Evolutionary conservation across 1,140 invertebrate species (phyloP).

Genomic region (Coenobita brevimanus): DNA sequence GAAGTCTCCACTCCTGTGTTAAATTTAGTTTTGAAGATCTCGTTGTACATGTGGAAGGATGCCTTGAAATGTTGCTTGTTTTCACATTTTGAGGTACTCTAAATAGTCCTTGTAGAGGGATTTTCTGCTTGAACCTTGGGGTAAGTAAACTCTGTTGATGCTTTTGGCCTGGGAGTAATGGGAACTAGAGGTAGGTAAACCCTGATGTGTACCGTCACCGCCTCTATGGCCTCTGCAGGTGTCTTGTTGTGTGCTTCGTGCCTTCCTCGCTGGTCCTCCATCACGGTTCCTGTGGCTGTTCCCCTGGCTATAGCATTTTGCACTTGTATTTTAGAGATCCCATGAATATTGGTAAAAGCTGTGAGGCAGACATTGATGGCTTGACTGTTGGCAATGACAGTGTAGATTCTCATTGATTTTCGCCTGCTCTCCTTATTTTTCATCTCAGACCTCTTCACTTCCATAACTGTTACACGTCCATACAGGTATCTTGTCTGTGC

Average conservation of each 20-base stretch:
- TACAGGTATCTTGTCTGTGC: no score
- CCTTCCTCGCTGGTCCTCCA: neutral
- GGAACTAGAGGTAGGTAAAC: neutral
- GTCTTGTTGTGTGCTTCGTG: neutral
- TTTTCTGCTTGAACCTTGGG: neutral
- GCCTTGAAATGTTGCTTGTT: neutral
- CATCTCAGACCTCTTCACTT: no score
- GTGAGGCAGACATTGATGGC: no score
- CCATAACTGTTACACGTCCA: no score
- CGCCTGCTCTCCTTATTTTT: no score
- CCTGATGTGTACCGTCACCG: neutral
- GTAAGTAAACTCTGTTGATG: neutral
- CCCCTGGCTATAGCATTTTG: no score
- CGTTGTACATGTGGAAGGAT: neutral
- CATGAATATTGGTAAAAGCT: no score
- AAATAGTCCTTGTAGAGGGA: neutral
- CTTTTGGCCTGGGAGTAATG: neutral
- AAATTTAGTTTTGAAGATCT: neutral
- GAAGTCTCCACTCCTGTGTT: neutral
- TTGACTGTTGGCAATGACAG: no score
- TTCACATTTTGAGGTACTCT: neutral
- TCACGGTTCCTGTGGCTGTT: neutral
- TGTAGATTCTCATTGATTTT: no score
- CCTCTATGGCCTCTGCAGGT: neutral
- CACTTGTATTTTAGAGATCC: no score